Evolutionary conservation across 1,140 invertebrate genomes (phyloP), one percentile per base, ranked within the genome.

Genomic region (Drosophila chauvacae): DNA sequence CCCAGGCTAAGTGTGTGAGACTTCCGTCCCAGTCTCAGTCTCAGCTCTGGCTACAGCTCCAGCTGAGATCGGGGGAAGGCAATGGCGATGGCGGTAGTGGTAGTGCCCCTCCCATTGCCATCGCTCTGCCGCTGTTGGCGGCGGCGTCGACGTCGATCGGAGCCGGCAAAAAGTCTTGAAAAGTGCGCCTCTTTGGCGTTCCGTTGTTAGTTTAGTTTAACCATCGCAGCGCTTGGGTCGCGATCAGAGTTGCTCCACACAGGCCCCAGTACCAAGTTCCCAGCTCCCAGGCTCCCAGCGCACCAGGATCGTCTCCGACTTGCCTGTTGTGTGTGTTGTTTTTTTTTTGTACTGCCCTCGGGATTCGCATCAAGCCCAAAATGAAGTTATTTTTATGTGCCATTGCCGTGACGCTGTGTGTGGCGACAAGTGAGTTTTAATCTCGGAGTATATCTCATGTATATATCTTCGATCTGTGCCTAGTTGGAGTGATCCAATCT

Each of bases 11-110:
- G 45, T 60, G 37, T 76, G 51, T 37, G 51, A 45, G 50, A 23
- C 53, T 56, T 37, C 53, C 53, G 53, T 56, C 59, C 68, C 73
- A 35, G 39, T 42, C 35, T 26, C 41, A 41, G 59, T 26, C 45
- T 13, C 30, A 28, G 48, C 16, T 28, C 47, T 14, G 14, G 45
- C 20, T n/a, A 3, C 26, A 30, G 59, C 47, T 30, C 35, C 60
- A 51, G 10, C 96, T 91, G 14, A 96, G 91, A 74, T 96, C 94
- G 91, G 11, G 35, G 48, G 42, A 7, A 26, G 44, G 18, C 10
- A 4, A 42, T 20, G 65, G 14, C 37, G 23, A n/a, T 37, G 53
- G 53, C 16, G 35, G 58, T 47, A 30, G 59, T 35, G 28, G 47
- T 51, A 5, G 58, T 48, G 77, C 61, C 66, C 78, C 65, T 41